phyloP scores from a whole-genome alignment of 2,797 vertebrate species.

The Oreochromis mossambicus region DNA sequence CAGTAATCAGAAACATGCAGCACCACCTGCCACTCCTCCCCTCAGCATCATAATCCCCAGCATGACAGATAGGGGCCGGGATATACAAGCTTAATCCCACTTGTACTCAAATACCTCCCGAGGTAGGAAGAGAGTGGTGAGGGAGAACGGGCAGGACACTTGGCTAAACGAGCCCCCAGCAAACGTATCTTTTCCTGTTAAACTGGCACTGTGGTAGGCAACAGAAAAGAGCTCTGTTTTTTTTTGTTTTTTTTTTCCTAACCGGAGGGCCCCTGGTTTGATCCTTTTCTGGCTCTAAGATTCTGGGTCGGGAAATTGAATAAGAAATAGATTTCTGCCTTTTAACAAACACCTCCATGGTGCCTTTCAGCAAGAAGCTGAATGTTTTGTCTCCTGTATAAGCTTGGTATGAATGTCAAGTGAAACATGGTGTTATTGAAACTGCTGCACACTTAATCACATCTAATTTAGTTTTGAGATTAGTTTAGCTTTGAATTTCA shows the following conservation, averaged over 20 bases:
- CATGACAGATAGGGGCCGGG: conserved; percentile 61
- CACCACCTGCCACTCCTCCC: conserved; percentile 50
- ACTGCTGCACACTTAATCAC: background rate
- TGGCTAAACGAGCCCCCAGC: conserved; percentile 13
- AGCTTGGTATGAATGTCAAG: background rate
- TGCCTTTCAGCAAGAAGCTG: conserved; percentile 22
- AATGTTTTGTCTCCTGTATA: background rate
- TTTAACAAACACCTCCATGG: background rate
- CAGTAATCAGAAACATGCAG: conserved; percentile 47
- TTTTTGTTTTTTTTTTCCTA: background rate
- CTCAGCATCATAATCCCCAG: conserved; percentile 59
- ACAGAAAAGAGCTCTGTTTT: background rate
- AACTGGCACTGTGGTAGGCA: background rate
- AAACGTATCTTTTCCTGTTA: background rate
- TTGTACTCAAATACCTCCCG: conserved; percentile 63
- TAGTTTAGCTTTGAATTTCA: background rate
- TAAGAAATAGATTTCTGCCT: conserved; percentile 39
- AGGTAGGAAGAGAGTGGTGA: conserved; percentile 38
- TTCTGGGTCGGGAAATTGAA: conserved; percentile 9
- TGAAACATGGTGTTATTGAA: background rate
- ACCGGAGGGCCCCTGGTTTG: conserved; percentile 21
- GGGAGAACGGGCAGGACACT: conserved; percentile 27
- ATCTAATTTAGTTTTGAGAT: background rate
- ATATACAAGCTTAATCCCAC: conserved; percentile 69
- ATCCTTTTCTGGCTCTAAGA: conserved; percentile 24